Evolutionary conservation across 2,113 vertebrate genomes (phyloP), one percentile per base, ranked within the genome.

Genomic region (Ahaetulla prasina): DNA sequence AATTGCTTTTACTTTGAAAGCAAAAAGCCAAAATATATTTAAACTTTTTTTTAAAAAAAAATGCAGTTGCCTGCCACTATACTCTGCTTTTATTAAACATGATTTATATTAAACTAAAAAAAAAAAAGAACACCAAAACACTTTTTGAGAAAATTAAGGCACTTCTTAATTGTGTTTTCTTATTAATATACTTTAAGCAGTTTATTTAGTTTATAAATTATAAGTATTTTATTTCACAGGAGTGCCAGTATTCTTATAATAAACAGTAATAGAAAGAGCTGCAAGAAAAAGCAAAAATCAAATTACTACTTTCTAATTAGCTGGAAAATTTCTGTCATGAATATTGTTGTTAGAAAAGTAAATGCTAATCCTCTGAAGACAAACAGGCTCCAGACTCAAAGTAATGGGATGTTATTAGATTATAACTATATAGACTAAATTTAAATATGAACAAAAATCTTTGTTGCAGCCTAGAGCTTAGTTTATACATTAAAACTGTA

Each of bases 331-430:
- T 95, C 94, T 94, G 92, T 87, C 57, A 94, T 89, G 27, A 8
- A 0, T 52, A 0, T 63, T 92, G 52, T 93, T 95, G n/a, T 93
- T 95, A 92, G 7, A 0, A 16, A 20, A 94, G 49, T 91, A 52
- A 87, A 95, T 96, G n/a, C 85, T 52, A 80, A 27, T 4, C 88
- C 0, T 25, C 68, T 94, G 10, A 27, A 96, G 60, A 92, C n/a
- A 85, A 30, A 80, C 20, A 90, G 2, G 50, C 27, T 84, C 11
- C 8, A 80, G 9, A 88, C 5, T 39, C 8, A 52, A 74, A 88
- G 8, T 43, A 27, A 80, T 74, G 16, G 95, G 90, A 96, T 94
- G 3, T 89, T 95, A 95, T 96, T 91, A 80, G 96, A 94, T 95
- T 94, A 95, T 80, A 92, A 45, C 47, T 55, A 54, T 90, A 90